Percentiles rank a stretch among this genome's conserved stretches.
These are phyloP conservation scores for Argyrosomus japonicus DNA, from an alignment of 2,113 vertebrate species.

Conservation along the genomic window DNA sequence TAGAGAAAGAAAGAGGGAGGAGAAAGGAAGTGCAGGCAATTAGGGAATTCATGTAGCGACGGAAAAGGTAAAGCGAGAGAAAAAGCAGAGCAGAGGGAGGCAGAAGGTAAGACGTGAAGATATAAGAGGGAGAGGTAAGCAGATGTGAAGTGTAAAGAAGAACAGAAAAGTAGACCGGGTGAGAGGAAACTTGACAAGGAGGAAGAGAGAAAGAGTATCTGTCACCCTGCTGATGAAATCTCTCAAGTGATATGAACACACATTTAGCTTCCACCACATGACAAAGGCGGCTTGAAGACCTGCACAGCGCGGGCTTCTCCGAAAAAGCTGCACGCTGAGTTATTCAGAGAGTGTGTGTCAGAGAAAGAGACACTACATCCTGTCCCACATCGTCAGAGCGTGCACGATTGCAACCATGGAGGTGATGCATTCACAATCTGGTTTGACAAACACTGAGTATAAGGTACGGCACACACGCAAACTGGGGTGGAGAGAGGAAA, in stretches of 20 bases:
- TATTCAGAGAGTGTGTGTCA: slow-evolving; percentile 5
- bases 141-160: neutral
- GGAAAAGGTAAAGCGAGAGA: neutral
- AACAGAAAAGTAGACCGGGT: neutral
- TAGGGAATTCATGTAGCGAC: slow-evolving; percentile 12
- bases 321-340: slow-evolving; percentile 7
- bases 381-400: slow-evolving; percentile 17
- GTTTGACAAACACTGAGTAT: neutral
- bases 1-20: neutral
- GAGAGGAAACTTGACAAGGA: neutral
- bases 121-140: neutral
- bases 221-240: slow-evolving; percentile 18
- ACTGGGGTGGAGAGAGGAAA: neutral
- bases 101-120: slow-evolving; percentile 12
- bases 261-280: neutral
- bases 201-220: slow-evolving; percentile 1
- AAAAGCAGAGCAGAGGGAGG: neutral
- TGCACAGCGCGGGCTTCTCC: neutral
- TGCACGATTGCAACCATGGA: neutral
- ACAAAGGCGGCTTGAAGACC: neutral
- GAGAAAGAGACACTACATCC: slow-evolving; percentile 19
- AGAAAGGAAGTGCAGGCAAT: slow-evolving; percentile 31
- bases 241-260: slow-evolving; percentile 28
- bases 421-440: slow-evolving; percentile 5
- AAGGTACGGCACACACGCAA: neutral